Evolutionary conservation across 2,113 vertebrate species (phyloP), one percentile per base, ranked within the genome.

Genomic region (Himantopus leucocephalus): DNA sequence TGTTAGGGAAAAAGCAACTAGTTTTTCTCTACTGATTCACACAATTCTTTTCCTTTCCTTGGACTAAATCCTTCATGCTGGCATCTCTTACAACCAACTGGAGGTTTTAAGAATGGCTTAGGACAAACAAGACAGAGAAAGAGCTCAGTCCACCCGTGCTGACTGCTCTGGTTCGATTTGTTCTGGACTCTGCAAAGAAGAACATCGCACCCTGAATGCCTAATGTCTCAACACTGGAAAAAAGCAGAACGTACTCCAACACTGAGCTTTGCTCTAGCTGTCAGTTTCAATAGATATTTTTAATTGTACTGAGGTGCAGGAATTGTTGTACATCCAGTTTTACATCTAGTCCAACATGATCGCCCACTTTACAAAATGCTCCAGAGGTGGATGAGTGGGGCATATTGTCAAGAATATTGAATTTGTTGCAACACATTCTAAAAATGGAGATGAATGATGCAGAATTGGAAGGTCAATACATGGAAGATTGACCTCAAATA

Each of bases 171-270:
- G 6, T 88, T 45, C 26, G 2, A 6, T 23, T 94, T 73, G 22
- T 55, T 34, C 22, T 7, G 34, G 52, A 17, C 34, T 32, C 20
- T 47, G 39, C 8, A 68, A 63, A 72, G 64, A 14, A 63, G 10
- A 77, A 4, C 9, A 19, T 18, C 37, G 8, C 9, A 43, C 14
- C 3, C 3, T 21, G 21, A 74, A 50, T 37, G 3, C 8, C 14
- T 19, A 17, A 9, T 12, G 35, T 29, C 52, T 59, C 34, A 41
- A n/a, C 7, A 15, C 7, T 21, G 7, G 29, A 7, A 70, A 59
- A 48, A 75, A 30, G 2, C 6, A 68, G 8, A 21, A 45, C 0
- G 0, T 59, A 47, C 19, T 34, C 30, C 43, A n/a, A 43, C 30
- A 67, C 37, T 37, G 14, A 75, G 11, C 8, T 72, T 76, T 82